These are phyloP conservation scores for Odontamblyopus rebecca DNA, from an alignment of 2,797 vertebrate species.

Conservation along the genomic window DNA sequence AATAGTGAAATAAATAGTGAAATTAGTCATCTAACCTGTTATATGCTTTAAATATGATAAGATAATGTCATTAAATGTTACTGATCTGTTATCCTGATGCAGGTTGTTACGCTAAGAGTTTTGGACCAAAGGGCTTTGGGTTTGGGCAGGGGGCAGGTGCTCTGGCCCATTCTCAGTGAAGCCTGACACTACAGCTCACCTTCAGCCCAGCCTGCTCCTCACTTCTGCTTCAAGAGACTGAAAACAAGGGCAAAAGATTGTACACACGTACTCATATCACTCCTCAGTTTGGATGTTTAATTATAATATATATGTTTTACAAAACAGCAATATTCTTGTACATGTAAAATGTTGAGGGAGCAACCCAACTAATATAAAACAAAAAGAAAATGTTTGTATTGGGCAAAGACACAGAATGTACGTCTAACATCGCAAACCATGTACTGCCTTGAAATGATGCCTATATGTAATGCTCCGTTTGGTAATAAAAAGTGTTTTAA, in stretches of 20 bases:
- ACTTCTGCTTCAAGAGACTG: constrained; percentile 32
- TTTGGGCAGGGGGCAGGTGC: constrained; percentile 95
- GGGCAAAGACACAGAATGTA: no score
- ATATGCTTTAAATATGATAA: not conserved
- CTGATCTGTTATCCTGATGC: constrained; percentile 33
- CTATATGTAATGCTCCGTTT: no score
- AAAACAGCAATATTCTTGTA: not conserved
- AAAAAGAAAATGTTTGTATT: not conserved
- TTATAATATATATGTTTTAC: not conserved
- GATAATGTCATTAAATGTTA: not conserved
- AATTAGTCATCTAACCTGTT: no score
- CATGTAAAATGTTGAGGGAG: not conserved
- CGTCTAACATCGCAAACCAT: no score
- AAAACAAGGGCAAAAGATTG: constrained; percentile 13
- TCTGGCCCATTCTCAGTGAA: constrained; percentile 88
- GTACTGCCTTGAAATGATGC: no score
- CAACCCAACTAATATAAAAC: not conserved
- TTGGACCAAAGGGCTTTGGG: constrained; percentile 96
- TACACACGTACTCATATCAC: constrained; percentile 1
- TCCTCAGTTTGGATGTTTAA: not conserved
- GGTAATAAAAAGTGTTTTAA: no score
- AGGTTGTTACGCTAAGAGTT: constrained; percentile 97
- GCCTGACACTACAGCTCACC: constrained; percentile 25
- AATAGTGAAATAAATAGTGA: no score
- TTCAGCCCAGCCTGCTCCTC: constrained; percentile 17